Evolutionary conservation across 2,888 invertebrate species (phyloP).

Genomic region (Pheosia tremula): DNA sequence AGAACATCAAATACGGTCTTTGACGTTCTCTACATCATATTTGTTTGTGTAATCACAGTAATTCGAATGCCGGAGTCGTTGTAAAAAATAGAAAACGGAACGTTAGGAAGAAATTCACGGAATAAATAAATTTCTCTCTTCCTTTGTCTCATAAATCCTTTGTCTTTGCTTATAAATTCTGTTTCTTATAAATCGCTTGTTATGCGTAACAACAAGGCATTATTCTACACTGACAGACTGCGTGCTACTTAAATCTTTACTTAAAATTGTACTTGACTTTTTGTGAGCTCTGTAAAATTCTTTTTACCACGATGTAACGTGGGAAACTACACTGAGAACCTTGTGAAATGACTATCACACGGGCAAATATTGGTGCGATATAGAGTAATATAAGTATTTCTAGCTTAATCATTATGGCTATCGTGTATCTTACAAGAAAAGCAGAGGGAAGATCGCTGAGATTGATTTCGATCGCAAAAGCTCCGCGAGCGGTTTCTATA

Average conservation of each 20-base stretch:
- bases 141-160: conserved; percentile 46
- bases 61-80: conserved; percentile 30
- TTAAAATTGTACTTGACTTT: conserved; percentile 27
- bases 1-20: conserved; percentile 26
- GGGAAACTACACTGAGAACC: conserved; percentile 63
- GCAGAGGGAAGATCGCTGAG: conserved; percentile 58
- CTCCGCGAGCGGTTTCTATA: conserved; percentile 22
- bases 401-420: conserved; percentile 37
- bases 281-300: conserved; percentile 48
- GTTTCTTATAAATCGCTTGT: conserved; percentile 43
- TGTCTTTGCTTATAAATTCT: conserved; percentile 41
- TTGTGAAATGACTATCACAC: conserved; percentile 54
- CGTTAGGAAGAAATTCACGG: conserved; percentile 27
- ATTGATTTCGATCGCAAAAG: conserved; percentile 27
- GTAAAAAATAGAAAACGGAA: conserved; percentile 31
- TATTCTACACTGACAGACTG: conserved; percentile 33
- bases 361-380: conserved; percentile 43
- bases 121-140: conserved; percentile 39
- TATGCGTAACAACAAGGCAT: conserved; percentile 40
- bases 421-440: conserved; percentile 55
- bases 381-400: conserved; percentile 26
- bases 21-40: conserved; percentile 30
- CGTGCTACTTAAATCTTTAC: conserved; percentile 24
- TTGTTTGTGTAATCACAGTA: conserved; percentile 35
- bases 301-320: conserved; percentile 53